Base-by-base conservation (phyloP, 2,888 invertebrate species). In the Odontomyia ornata region DNA sequence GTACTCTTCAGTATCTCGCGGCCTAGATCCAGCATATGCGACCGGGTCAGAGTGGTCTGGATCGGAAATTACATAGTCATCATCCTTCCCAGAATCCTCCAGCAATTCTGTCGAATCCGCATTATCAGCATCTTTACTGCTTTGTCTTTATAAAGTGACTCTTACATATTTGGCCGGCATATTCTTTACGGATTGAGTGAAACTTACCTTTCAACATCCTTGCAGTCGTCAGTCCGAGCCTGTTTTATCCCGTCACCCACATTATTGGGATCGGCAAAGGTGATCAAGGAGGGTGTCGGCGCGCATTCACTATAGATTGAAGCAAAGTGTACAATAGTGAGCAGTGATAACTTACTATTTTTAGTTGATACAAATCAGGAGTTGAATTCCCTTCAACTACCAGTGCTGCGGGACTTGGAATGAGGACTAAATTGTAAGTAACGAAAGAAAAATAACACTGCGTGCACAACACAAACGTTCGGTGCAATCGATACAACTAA, bases 21-120 rank as follows among this genome's bases (percentile, higher is more conserved):
- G 11, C 23, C 56, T 72, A 18, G n/a, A 30, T 11, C 78, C 79
- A 7, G 77, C 76, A 65, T 78, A 80, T 11, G 78, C 65, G 4
- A 77, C 75, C 9, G 78, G 64, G 25, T 60, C 5, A 4, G 23
- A 60, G 25, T 25, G 4, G 5, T 60, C 62, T 5, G 57, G n/a
- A 60, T 60, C 57, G 2, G 25, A 23, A 5, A 23, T 18, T 21
- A 60, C 57, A 60, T 21, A 3, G 4, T 60, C 57, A 4, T 60
- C 25, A 11, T 60, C 57, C 21, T 23, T 23, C 4, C 9, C 9
- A 3, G 9, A 36, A 36, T 36, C 36, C 36, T 36, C 36, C 36
- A 9, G 36, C 9, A 36, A 11, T 60, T 60, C 23, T 5, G 57
- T 25, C 3, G 7, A 13, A 52, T 4, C 15, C 13, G 5, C 52